phyloP scores from a whole-genome alignment of 2,113 vertebrate genomes.

The Xenopus borealis region DNA sequence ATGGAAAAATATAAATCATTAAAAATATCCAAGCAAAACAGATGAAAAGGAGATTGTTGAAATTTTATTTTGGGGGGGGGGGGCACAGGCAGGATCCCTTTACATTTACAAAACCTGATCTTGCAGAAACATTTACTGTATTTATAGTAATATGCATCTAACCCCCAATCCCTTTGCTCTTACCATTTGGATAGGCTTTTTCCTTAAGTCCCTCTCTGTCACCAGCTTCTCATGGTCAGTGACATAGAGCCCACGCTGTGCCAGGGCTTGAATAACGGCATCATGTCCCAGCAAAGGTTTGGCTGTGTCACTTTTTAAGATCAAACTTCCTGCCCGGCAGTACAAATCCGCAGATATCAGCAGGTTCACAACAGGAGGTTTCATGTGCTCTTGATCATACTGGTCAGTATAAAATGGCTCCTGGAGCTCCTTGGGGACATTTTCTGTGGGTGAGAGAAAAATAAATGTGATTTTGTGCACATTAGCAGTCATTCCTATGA shows the following conservation, averaged over 20 bases:
- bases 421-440: conserved; percentile 81
- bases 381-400: conserved; percentile 97
- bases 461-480: background rate
- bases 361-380: conserved; percentile 85
- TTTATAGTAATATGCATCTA: too few relatives aligned
- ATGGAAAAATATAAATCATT: too few relatives aligned
- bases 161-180: conserved; percentile 51
- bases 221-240: conserved; percentile 92
- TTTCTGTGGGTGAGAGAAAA: conserved; percentile 67
- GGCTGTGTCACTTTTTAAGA: conserved; percentile 83
- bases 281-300: conserved; percentile 90
- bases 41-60: too few relatives aligned
- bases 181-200: conserved; percentile 95
- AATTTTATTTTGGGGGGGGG: too few relatives aligned
- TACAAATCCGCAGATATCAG: conserved; percentile 94
- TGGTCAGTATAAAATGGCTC: conserved; percentile 97
- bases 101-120: too few relatives aligned
- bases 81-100: too few relatives aligned
- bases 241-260: conserved; percentile 91
- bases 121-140: too few relatives aligned
- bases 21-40: too few relatives aligned
- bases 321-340: conserved; percentile 87
- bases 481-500: too few relatives aligned
- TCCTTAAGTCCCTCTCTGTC: conserved; percentile 88
- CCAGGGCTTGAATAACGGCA: conserved; percentile 91